Base-by-base conservation (phyloP, 2,113 vertebrate species). In the Rhea americana region DNA sequence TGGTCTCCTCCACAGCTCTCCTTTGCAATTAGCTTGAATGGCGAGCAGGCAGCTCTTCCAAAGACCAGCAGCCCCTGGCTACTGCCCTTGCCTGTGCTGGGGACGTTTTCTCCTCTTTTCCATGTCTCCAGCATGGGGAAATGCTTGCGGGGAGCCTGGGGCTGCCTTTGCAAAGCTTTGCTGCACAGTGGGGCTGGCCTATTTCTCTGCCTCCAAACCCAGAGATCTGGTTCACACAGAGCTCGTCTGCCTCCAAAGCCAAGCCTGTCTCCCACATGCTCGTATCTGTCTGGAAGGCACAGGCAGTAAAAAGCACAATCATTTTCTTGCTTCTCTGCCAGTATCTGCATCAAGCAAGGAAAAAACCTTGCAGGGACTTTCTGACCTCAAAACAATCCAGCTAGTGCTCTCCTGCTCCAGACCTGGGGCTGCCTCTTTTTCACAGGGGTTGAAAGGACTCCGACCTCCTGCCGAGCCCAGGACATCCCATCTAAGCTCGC, bases 261-360 rank as follows among this genome's bases (percentile, higher is more conserved):
- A 35, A 65, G 51, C 19, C 74, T 37, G 77, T 37, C 51, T 86
- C 70, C n/a, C 0, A 2, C 62, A 55, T 63, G 70, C 88, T 89
- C 41, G 1, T 59, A 62, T 61, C 80, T 78, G 61, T 39, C 71
- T 68, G 32, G 78, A 93, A 80, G 66, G 37, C 41, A 43, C 67
- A n/a, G 35, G 77, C 91, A 71, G 28, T 19, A 48, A 91, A 93
- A 63, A 85, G 67, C 62, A 65, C 51, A 71, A 68, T 92, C n/a
- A 79, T 78, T 63, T 71, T 61, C 25, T 79, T 75, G 71, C 80
- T 89, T 63, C 86, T 68, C 48, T 82, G 85, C 62, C 85, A 51
- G 56, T 18, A 62, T 67, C 81, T 81, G 84, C 89, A 87, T 84
- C 51, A 39, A 82, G 58, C 16, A 11, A 13, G 25, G 18, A 0